These are phyloP conservation scores for Lasioglossum baleicum DNA, from an alignment of 1,140 invertebrate genomes.

Conservation along the genomic window DNA sequence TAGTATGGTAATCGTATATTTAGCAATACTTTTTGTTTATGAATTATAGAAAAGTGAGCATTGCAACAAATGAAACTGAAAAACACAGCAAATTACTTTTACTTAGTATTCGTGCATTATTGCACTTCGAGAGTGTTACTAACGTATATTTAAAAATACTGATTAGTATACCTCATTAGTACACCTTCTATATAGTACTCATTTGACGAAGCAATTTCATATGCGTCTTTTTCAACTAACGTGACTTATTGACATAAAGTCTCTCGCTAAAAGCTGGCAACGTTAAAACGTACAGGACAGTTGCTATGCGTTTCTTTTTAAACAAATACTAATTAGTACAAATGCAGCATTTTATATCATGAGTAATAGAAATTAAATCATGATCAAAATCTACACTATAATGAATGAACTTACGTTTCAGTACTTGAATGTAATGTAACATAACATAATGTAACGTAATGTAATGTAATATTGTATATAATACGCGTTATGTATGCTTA, in stretches of 20 bases:
- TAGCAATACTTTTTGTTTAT: neutral
- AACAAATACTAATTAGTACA: slow-evolving; percentile 13
- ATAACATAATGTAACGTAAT: neutral
- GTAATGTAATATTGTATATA: slow-evolving; percentile 17
- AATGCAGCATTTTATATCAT: slow-evolving; percentile 29
- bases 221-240: too few species aligned
- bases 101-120: neutral
- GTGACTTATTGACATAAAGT: too few species aligned
- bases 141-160: slow-evolving; percentile 17
- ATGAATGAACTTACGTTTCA: neutral
- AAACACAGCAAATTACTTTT: neutral
- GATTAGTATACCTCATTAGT: neutral
- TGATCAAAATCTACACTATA: slow-evolving; percentile 8
- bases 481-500: slow-evolving; percentile 13
- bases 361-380: slow-evolving; percentile 3
- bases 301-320: too few species aligned
- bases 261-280: too few species aligned
- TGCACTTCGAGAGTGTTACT: slow-evolving; percentile 8
- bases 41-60: neutral
- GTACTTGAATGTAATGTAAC: neutral
- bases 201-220: too few species aligned
- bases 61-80: neutral
- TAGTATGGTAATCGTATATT: neutral
- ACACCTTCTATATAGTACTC: too few species aligned
- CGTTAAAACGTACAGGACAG: too few species aligned